Conservation (phyloP, 2,888 invertebrate genomes). For the Leptinotarsa juncta region DNA sequence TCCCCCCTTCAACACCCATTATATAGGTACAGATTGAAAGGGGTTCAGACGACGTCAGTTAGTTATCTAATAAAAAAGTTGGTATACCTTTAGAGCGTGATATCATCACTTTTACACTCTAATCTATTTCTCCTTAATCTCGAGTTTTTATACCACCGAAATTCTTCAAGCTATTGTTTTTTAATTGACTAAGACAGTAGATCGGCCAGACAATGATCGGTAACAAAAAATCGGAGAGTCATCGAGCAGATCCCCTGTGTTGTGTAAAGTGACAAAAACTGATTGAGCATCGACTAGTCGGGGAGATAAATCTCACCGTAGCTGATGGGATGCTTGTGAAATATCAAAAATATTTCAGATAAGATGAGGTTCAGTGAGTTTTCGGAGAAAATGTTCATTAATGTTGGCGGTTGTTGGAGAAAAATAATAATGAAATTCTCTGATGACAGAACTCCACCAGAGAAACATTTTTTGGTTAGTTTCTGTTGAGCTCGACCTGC, state of each 20-base stretch:
- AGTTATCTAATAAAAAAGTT: conserved; percentile 13
- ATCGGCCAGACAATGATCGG: conserved; percentile 18
- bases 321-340: background rate
- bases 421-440: background rate
- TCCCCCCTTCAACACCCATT: too few relatives aligned
- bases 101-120: conserved; percentile 22
- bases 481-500: too few relatives aligned
- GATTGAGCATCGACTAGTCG: background rate
- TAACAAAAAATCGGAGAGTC: conserved; percentile 17
- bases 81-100: conserved; percentile 17
- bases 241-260: conserved; percentile 11
- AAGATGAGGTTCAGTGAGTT: background rate
- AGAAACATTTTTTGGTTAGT: too few relatives aligned
- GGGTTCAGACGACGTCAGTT: background rate
- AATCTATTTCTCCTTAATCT: conserved; percentile 2
- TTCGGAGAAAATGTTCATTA: background rate
- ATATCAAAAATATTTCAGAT: background rate
- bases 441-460: too few relatives aligned
- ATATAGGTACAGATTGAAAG: background rate
- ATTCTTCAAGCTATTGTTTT: conserved; percentile 23
- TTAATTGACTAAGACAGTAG: conserved; percentile 26
- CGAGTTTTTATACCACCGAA: conserved; percentile 21
- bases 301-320: background rate
- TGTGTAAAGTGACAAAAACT: conserved; percentile 16
- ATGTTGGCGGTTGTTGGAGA: background rate